phyloP scores from a whole-genome alignment of 2,797 vertebrate species.

The Pseudochaenichthys georgianus region DNA sequence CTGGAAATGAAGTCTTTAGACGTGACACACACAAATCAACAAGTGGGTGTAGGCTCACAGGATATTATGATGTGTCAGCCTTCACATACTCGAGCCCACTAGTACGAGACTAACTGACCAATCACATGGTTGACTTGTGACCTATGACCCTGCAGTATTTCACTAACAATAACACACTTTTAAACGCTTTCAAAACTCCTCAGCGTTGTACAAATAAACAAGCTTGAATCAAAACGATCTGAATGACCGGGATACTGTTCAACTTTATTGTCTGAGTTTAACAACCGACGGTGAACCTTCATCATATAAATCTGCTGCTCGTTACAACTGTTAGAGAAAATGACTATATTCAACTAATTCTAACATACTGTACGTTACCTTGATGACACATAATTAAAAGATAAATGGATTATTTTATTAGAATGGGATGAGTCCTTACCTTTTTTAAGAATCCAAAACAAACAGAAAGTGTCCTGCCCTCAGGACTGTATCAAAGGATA shows the following conservation, averaged over 20 bases:
- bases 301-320: conserved; percentile 52
- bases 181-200: background rate
- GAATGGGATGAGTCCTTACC: conserved; percentile 50
- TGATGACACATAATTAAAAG: background rate
- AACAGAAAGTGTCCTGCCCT: conserved; percentile 14
- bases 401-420: background rate
- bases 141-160: background rate
- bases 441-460: conserved; percentile 33
- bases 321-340: background rate
- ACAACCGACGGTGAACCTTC: conserved; percentile 47
- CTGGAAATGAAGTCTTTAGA: background rate
- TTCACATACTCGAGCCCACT: background rate
- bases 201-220: too few relatives aligned
- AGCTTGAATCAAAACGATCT: background rate
- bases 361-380: background rate
- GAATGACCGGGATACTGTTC: background rate
- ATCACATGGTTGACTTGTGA: background rate
- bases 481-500: conserved; percentile 25
- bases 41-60: background rate
- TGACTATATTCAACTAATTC: background rate
- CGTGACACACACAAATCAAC: background rate
- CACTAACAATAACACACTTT: background rate
- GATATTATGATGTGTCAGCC: background rate
- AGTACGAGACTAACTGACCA: background rate
- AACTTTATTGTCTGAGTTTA: conserved; percentile 11